phyloP scores from a whole-genome alignment of 2,888 invertebrate genomes.

The Zhengitettix transpicula region DNA sequence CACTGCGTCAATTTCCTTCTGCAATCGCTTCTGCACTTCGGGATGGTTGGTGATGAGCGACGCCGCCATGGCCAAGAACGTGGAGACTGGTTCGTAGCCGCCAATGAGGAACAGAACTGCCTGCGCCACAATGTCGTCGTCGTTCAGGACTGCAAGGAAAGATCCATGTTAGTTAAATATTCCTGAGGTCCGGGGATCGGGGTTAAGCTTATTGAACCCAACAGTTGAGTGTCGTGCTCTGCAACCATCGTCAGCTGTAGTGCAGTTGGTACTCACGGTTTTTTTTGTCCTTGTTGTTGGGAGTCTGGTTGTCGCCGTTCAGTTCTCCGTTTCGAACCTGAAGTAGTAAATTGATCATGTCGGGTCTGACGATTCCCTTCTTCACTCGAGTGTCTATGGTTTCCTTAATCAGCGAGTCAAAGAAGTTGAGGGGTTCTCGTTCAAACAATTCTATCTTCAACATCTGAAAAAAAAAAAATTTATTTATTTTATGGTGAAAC shows the following conservation, averaged over 20 bases:
- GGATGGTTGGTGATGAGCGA: conserved; percentile 6
- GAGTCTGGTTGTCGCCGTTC: neutral
- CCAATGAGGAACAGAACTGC: conserved; percentile 9
- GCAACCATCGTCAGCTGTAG: too few relatives aligned
- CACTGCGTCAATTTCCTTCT: conserved; percentile 6
- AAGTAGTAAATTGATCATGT: neutral
- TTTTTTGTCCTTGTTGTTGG: too few relatives aligned
- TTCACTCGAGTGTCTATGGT: neutral
- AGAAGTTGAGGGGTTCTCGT: neutral
- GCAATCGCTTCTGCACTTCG: conserved; percentile 4
- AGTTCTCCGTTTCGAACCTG: neutral
- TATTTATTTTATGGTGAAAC: too few relatives aligned
- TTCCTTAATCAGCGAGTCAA: neutral
- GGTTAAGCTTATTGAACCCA: too few relatives aligned
- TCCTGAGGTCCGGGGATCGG: too few relatives aligned
- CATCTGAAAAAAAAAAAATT: too few relatives aligned
- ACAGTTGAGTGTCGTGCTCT: too few relatives aligned
- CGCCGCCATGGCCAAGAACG: conserved; percentile 3
- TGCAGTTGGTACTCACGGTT: too few relatives aligned
- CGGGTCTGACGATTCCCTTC: neutral
- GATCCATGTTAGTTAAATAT: too few relatives aligned
- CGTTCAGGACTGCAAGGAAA: neutral
- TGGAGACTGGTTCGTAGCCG: conserved; percentile 11
- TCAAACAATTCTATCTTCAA: neutral
- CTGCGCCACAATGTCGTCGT: conserved; percentile 9